Evolutionary conservation across 2,797 vertebrate genomes (phyloP).

Genomic region (Sebastes diploproa): DNA sequence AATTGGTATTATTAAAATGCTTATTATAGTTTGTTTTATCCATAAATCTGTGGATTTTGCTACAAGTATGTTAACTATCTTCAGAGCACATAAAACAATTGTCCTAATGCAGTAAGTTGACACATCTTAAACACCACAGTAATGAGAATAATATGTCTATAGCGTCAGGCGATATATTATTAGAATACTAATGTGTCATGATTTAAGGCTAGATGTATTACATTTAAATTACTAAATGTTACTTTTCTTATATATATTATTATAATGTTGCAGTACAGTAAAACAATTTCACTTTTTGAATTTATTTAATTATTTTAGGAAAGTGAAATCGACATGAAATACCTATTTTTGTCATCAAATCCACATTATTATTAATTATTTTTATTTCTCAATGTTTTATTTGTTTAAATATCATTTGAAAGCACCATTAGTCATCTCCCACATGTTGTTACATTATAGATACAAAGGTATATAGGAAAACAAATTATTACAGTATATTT

Average conservation of each 20-base stretch:
- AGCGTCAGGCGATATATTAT: neutral
- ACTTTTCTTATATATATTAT: neutral
- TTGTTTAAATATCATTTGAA: neutral
- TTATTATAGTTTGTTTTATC: neutral
- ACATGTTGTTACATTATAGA: neutral
- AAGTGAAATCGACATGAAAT: neutral
- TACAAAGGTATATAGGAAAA: neutral
- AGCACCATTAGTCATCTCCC: neutral
- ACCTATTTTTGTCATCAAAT: neutral
- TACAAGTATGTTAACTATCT: neutral
- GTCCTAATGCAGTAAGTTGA: neutral
- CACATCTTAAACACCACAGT: neutral
- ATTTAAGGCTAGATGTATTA: neutral
- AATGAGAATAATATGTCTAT: neutral
- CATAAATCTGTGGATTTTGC: neutral
- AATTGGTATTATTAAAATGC: neutral
- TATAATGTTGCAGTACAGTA: neutral
- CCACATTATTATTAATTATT: neutral
- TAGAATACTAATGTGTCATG: neutral
- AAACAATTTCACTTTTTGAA: neutral
- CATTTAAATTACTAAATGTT: neutral
- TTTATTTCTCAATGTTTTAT: neutral
- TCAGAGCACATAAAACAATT: neutral
- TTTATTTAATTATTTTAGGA: neutral
- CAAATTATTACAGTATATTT: neutral